Conservation (phyloP, 2,113 vertebrate species). For the Pan paniscus region DNA sequence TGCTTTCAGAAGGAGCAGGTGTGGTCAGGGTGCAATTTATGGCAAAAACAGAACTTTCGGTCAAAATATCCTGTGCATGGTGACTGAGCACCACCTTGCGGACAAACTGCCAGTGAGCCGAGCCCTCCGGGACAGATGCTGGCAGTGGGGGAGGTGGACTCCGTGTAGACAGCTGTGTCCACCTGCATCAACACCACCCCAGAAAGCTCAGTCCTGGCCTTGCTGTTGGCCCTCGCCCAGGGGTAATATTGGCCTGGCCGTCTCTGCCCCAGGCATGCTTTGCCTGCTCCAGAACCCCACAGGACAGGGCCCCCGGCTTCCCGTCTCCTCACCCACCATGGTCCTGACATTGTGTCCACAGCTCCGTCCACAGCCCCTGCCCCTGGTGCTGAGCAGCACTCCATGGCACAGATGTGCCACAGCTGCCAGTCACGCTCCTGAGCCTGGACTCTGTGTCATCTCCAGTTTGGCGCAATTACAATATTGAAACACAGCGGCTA, state of each 20-base stretch:
- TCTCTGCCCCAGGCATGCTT: neutral
- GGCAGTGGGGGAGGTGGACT: neutral
- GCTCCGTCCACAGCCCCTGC: no score
- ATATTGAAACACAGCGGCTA: no score
- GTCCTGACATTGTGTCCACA: no score
- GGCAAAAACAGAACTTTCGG: neutral
- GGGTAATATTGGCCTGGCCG: no score
- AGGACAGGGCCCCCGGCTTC: neutral
- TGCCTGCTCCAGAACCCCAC: neutral
- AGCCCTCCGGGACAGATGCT: neutral
- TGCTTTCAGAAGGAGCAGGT: neutral
- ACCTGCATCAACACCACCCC: neutral
- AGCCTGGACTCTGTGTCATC: no score
- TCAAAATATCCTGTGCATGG: neutral
- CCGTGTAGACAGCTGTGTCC: neutral
- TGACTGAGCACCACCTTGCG: neutral
- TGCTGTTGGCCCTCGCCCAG: neutral
- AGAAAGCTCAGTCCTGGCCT: neutral
- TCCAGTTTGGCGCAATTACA: no score
- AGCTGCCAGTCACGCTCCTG: no score
- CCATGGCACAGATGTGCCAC: accelerated
- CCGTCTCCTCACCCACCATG: accelerated
- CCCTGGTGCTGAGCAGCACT: no score
- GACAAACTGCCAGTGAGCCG: neutral
- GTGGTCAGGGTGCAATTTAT: neutral